phyloP scores from a whole-genome alignment of 2,888 invertebrate genomes.

The Synanthedon myopaeformis region DNA sequence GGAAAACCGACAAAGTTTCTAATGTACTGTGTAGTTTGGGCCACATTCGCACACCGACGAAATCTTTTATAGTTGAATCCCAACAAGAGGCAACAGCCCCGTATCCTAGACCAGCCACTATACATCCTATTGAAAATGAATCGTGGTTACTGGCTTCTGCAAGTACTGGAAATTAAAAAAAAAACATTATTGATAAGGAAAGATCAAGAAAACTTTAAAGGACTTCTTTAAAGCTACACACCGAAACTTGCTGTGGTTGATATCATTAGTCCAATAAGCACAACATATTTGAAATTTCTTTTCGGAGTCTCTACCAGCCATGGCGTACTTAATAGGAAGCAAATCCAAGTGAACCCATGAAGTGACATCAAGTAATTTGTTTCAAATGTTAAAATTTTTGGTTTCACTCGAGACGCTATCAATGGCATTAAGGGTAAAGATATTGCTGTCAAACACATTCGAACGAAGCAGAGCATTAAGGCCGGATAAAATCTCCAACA shows the following conservation, averaged over 20 bases:
- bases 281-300: conserved; percentile 54
- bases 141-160: conserved; percentile 50
- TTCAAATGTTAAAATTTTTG: conserved; percentile 45
- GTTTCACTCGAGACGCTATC: conserved; percentile 44
- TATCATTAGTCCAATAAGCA: conserved; percentile 37
- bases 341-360: conserved; percentile 60
- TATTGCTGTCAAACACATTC: conserved; percentile 43
- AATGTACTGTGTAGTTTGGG: conserved; percentile 56
- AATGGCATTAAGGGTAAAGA: conserved; percentile 41
- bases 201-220: background rate
- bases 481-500: conserved; percentile 62
- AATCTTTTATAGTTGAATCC: conserved; percentile 55
- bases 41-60: conserved; percentile 61
- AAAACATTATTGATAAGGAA: conserved; percentile 2
- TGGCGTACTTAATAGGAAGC: conserved; percentile 52
- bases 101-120: conserved; percentile 62
- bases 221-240: conserved; percentile 20
- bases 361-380: conserved; percentile 53
- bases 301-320: conserved; percentile 57
- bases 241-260: conserved; percentile 48
- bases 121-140: conserved; percentile 57
- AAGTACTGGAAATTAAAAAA: conserved; percentile 34
- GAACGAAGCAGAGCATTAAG: conserved; percentile 42
- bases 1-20: conserved; percentile 48
- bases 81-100: conserved; percentile 59